Base-by-base conservation (phyloP, 2,797 vertebrate species). In the Champsocephalus esox region DNA sequence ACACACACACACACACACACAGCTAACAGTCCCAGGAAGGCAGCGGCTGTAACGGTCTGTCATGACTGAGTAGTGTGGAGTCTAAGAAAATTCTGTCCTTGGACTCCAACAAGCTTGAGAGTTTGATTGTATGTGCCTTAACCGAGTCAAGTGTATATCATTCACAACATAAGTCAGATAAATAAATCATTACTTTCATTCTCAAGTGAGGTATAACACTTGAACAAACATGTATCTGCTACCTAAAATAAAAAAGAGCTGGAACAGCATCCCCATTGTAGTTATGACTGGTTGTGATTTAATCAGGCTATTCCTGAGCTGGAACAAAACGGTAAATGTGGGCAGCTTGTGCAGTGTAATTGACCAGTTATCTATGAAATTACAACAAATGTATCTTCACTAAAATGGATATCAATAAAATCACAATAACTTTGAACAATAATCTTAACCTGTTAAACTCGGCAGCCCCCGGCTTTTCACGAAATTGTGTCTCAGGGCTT, bases 121-220 rank as follows among this genome's bases (percentile, higher is more conserved):
- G 44, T 41, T 44, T 14, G 4, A 57, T 43, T 21, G 16, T 43
- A 1, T 44, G 5, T n/a, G 0, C 54, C 51, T 49, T 43, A 78
- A 52, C 38, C 7, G 24, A 79, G 12, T 45, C 4, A n/a, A 28
- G n/a, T n/a, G 2, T 24, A 48, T 19, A 60, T 74, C 17, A 71
- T 48, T 79, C 49, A 60, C 21, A 56, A 57, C 52, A 75, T 46
- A 71, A 77, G 67, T 58, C 19, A 56, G 43, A 75, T 73, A 59
- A 67, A 81, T 77, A 19, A 32, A 70, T 80, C 48, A 58, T 82
- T 51, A 71, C 46, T 44, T 64, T 19, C 66, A 66, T 56, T 52
- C 54, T 70, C 46, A 28, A 50, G 55, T 54, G 58, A 80, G 59
- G 51, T 55, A 49, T 52, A 57, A 66, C 13, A 34, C 38, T 51